Evolutionary conservation across 2,113 vertebrate genomes (phyloP).

Genomic region (Saguinus midas): DNA sequence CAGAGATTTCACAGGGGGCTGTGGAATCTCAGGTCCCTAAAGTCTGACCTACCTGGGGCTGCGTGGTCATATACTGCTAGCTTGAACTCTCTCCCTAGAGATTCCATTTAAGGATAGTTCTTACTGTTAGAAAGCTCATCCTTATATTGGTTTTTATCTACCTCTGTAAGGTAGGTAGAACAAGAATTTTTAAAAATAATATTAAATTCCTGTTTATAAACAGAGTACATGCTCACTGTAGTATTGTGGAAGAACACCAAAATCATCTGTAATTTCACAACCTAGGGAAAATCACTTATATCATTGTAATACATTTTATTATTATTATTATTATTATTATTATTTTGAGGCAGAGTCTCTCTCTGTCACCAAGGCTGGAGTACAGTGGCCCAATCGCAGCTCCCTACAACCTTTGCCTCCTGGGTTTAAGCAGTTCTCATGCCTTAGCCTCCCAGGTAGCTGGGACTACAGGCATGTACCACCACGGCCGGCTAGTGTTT

Average conservation of each 20-base stretch:
- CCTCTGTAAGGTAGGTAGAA: not conserved
- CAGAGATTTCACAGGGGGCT: not conserved
- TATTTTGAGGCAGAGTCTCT: too few relatives aligned
- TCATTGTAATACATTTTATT: conserved; percentile 10
- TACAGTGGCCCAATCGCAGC: too few relatives aligned
- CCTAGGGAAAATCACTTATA: not conserved
- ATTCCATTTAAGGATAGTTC: not conserved
- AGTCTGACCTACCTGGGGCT: not conserved
- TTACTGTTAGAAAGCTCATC: conserved; percentile 34
- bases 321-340: too few relatives aligned
- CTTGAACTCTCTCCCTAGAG: not conserved
- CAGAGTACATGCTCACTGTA: conserved; percentile 1
- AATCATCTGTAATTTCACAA: conserved; percentile 21
- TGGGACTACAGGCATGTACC: too few relatives aligned
- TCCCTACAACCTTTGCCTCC: too few relatives aligned
- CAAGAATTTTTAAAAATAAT: not conserved
- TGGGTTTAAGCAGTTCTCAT: too few relatives aligned
- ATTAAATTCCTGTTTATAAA: conserved; percentile 44
- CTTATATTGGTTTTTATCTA: conserved; percentile 23
- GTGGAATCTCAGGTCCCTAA: not conserved
- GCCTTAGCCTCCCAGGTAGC: too few relatives aligned
- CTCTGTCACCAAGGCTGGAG: too few relatives aligned
- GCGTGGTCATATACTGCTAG: not conserved
- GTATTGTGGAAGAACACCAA: conserved; percentile 10
- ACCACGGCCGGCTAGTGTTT: too few relatives aligned